phyloP scores from a whole-genome alignment of 2,113 vertebrate genomes.

The Polypterus senegalus region DNA sequence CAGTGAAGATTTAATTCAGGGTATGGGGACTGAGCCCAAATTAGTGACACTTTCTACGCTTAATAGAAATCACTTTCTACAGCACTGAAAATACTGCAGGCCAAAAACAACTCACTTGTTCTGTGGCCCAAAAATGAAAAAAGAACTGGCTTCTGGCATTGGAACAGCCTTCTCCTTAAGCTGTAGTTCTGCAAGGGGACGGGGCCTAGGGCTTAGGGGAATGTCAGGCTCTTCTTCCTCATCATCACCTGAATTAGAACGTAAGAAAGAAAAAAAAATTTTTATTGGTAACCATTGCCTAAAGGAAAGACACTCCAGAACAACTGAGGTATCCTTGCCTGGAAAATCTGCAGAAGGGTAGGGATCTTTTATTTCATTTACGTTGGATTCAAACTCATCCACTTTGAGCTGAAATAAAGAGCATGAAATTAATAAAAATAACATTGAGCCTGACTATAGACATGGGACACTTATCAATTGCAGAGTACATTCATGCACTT shows the following conservation, averaged over 20 bases:
- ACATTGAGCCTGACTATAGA: neutral
- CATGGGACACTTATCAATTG: too few species aligned
- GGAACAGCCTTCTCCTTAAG: slow-evolving; percentile 93
- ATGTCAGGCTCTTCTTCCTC: slow-evolving; percentile 92
- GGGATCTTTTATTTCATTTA: slow-evolving; percentile 94
- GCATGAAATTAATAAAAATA: neutral
- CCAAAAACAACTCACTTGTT: slow-evolving; percentile 67
- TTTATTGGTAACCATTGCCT: slow-evolving; percentile 7
- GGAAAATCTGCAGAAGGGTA: slow-evolving; percentile 95
- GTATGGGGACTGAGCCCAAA: too few species aligned
- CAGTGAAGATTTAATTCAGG: too few species aligned
- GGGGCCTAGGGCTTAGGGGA: slow-evolving; percentile 78
- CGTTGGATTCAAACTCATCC: slow-evolving; percentile 94
- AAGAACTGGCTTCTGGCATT: slow-evolving; percentile 86
- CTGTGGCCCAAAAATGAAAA: slow-evolving; percentile 91
- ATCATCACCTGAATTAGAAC: slow-evolving; percentile 64
- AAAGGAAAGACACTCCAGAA: slow-evolving; percentile 12
- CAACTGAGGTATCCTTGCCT: slow-evolving; percentile 46
- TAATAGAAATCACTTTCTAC: too few species aligned
- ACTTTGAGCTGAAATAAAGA: slow-evolving; percentile 71
- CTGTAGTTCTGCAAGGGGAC: slow-evolving; percentile 87
- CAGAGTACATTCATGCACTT: too few species aligned
- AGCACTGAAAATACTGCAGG: neutral
- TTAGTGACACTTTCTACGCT: too few species aligned
- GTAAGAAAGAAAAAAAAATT: neutral